Base-by-base conservation (phyloP, 2,797 vertebrate genomes). In the Rhadinocentrus ornatus region DNA sequence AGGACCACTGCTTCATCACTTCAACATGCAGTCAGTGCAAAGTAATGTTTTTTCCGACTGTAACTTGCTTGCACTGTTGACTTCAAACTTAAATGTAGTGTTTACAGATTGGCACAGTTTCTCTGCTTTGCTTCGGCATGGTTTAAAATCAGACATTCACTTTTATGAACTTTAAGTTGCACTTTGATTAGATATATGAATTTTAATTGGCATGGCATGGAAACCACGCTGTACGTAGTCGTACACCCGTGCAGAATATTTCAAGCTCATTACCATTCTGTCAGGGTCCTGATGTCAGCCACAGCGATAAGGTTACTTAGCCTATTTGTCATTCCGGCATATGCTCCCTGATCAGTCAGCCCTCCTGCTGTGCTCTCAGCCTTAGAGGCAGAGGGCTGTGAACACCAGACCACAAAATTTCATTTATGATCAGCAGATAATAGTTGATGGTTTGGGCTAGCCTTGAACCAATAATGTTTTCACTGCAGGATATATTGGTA, bases 261-360 rank as follows among this genome's bases (percentile, higher is more conserved):
- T 71, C 39, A 41, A 80, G 62, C 86, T 83, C 69, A 80, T 90
- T 87, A 80, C 75, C 66, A 87, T 90, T 89, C 78, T 78, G 63
- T 67, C 73, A 63, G 62, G 22, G 71, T 84, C 66, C 84, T 1
- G 15, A 60, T 87, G 73, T 90, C 67, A 87, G 56, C 69, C 18
- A 34, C 64, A 66, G 81, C 22, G 34, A 81, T 81, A 81, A 86
- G 80, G 88, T 89, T 85, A 88, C 78, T 77, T 62, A 26, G 69
- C 66, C 82, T 86, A 77, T 92, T 90, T 83, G 70, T 91, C 77
- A 89, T 88, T 89, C 52, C 62, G 75, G 34, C 46, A 67, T 71
- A 62, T 70, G 67, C 58, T 70, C 68, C 60, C 64, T 77, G 66
- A 68, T 71, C 32, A 52, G 78, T 78, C 77, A 77, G 77, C 63